Evolutionary conservation across 92 coral and sea anemone genomes (phyloP).

Genomic region (Virgularia gustaviana): DNA sequence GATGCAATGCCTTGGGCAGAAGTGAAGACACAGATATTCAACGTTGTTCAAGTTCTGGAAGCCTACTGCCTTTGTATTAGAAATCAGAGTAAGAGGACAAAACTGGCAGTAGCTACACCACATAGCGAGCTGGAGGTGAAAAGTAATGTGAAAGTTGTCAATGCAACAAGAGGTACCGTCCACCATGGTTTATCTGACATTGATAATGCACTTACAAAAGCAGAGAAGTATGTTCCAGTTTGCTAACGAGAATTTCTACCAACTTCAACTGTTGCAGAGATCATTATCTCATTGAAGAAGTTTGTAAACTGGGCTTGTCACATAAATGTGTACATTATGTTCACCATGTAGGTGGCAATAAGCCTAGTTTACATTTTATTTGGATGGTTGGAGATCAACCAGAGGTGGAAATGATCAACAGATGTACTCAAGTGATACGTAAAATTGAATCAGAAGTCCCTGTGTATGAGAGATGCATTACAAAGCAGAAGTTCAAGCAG

Average conservation of each 20-base stretch:
- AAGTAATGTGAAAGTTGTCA: conserved; percentile 37
- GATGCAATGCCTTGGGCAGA: conserved; percentile 30
- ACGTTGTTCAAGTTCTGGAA: conserved; percentile 29
- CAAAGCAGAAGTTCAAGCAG: conserved; percentile 17
- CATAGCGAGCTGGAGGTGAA: conserved; percentile 40
- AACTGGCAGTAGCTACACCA: conserved; percentile 38
- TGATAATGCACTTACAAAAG: conserved; percentile 26
- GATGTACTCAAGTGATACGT: conserved; percentile 17
- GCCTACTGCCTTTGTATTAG: conserved; percentile 30
- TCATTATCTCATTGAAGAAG: conserved; percentile 39
- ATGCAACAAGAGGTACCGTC: conserved; percentile 27
- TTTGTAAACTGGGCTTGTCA: conserved; percentile 25
- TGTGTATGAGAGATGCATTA: conserved; percentile 32
- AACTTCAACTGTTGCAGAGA: conserved; percentile 43
- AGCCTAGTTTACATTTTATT: conserved; percentile 52
- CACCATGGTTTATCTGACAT: conserved; percentile 22
- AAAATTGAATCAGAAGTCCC: conserved; percentile 26
- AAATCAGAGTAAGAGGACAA: conserved; percentile 30
- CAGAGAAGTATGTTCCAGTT: conserved; percentile 40
- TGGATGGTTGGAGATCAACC: conserved; percentile 26
- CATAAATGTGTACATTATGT: conserved; percentile 42
- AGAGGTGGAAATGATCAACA: conserved; percentile 26
- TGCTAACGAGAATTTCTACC: conserved; percentile 49
- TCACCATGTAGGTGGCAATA: conserved; percentile 47
- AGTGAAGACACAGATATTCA: conserved; percentile 33